A percentile compares a stretch with the other conserved stretches of the same genome.
Conservation (phyloP, 2,888 invertebrate species). For the Hymenopus coronatus region DNA sequence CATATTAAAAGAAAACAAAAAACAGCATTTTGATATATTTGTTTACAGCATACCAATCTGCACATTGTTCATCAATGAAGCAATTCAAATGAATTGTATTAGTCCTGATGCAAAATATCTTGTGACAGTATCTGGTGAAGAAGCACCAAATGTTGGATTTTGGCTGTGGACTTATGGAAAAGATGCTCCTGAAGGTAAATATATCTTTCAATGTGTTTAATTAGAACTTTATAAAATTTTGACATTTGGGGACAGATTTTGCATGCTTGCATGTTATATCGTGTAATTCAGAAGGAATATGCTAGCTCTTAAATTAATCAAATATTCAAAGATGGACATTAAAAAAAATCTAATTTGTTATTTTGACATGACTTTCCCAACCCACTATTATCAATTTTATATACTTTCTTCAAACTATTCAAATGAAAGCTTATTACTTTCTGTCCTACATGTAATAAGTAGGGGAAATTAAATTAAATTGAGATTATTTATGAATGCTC, state of each 20-base stretch:
- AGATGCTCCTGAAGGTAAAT: constrained; percentile 55
- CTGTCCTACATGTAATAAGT: no score
- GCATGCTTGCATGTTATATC: no score
- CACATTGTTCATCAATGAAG: constrained; percentile 48
- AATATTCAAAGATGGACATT: no score
- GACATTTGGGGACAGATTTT: not conserved
- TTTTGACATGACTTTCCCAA: no score
- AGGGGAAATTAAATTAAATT: no score
- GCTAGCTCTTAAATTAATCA: no score
- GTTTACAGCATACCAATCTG: constrained; percentile 50
- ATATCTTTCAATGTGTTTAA: not conserved
- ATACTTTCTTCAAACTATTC: no score
- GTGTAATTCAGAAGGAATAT: no score
- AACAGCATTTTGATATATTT: not conserved
- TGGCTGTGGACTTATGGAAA: constrained; percentile 62
- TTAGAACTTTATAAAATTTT: not conserved
- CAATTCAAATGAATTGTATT: constrained; percentile 48
- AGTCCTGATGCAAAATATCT: constrained; percentile 59
- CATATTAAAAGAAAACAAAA: not conserved
- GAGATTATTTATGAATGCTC: no score
- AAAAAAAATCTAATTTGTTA: no score
- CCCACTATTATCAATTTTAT: no score
- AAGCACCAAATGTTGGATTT: constrained; percentile 51
- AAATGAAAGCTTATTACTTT: no score
- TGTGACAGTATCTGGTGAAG: constrained; percentile 54